Evolutionary conservation across 2,888 invertebrate species (phyloP).

Genomic region (Sturmia bella): DNA sequence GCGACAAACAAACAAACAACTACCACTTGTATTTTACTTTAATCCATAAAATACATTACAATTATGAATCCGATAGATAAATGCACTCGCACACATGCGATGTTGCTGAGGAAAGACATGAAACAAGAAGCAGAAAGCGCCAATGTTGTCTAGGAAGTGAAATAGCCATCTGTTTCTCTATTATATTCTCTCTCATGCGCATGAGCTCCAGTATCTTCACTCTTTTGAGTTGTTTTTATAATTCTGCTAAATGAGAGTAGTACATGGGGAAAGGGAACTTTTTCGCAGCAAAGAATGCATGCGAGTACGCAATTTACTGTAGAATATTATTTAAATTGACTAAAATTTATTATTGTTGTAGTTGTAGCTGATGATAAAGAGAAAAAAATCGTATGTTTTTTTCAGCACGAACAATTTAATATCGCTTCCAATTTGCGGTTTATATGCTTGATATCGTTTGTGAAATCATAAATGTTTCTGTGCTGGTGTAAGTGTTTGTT

Average conservation of each 20-base stretch:
- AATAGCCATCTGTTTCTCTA: constrained; percentile 33
- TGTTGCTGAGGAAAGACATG: neutral
- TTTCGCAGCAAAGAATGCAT: neutral
- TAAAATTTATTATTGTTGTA: constrained; percentile 75
- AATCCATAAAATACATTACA: constrained; percentile 70
- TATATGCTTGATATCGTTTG: constrained; percentile 75
- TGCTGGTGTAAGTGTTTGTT: constrained; percentile 16
- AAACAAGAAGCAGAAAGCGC: constrained; percentile 13
- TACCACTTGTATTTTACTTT: constrained; percentile 63
- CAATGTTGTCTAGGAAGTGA: constrained; percentile 28
- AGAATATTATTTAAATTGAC: constrained; percentile 79
- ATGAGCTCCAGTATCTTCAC: constrained; percentile 19
- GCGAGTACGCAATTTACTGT: constrained; percentile 55
- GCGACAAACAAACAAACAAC: constrained; percentile 49
- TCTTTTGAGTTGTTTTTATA: constrained; percentile 28
- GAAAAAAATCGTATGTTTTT: constrained; percentile 45
- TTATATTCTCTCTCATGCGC: constrained; percentile 35
- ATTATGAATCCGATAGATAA: constrained; percentile 58
- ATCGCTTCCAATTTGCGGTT: constrained; percentile 82
- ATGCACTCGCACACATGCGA: constrained; percentile 18
- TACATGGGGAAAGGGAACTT: constrained; percentile 6
- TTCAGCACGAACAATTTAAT: constrained; percentile 81
- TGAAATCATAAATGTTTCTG: constrained; percentile 66
- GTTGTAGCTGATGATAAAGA: constrained; percentile 23
- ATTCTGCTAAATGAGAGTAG: neutral